Conservation (phyloP, 2,113 vertebrate genomes). For the Corvus hawaiiensis region DNA sequence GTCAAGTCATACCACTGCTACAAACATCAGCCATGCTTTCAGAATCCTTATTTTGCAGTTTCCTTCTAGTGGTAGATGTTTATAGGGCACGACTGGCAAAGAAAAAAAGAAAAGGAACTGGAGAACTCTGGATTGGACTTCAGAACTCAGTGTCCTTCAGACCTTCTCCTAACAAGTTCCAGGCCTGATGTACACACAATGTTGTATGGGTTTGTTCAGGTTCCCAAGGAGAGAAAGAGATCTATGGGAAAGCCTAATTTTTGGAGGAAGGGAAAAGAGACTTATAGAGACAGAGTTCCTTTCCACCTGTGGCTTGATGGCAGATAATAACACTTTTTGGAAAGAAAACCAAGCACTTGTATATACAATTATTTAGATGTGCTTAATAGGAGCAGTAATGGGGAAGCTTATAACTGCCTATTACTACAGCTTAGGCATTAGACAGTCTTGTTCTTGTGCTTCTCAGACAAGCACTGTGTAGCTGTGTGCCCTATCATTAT, state of each 20-base stretch:
- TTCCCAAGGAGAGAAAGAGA: neutral
- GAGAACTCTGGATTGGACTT: neutral
- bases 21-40: neutral
- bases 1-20: neutral
- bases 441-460: neutral
- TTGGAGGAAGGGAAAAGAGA: neutral
- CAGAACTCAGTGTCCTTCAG: neutral
- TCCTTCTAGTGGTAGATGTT: neutral
- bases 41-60: neutral
- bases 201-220: neutral
- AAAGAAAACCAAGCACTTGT: neutral
- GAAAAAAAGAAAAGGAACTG: neutral
- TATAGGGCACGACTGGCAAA: accelerated
- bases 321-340: neutral
- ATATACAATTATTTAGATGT: neutral
- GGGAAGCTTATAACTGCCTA: neutral
- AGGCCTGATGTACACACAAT: neutral
- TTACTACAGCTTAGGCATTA: neutral
- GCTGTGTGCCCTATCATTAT: neutral
- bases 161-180: neutral
- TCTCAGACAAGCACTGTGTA: neutral
- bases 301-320: neutral
- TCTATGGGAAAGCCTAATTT: neutral
- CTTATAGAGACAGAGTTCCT: neutral
- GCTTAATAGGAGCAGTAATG: neutral